Evolutionary conservation across 92 coral and sea anemone species (phyloP), one percentile per base, ranked within the genome.

Genomic region (Ricordea florida): DNA sequence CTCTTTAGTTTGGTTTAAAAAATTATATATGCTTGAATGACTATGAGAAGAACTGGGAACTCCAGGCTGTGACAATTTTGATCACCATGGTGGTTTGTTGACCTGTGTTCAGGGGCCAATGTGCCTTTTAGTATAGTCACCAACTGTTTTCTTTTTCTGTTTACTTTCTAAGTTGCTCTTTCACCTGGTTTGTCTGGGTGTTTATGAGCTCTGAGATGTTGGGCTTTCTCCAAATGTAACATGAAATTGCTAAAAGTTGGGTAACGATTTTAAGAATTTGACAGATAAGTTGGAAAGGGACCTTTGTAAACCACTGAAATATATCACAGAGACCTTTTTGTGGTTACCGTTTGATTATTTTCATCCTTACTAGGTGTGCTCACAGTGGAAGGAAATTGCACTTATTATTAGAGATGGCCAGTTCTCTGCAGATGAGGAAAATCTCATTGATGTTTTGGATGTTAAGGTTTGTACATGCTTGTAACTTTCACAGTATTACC

Each of bases 381-480:
- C 29, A 16, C 58, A 50, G 28, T 50, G 58, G 58, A 24, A 50
- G 28, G 58, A 50, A 6, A 50, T 50, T 50, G 58, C 58, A n/a
- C 28, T 50, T 21, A 50, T 50, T 18, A 50, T 18, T 16, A 50
- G 58, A 50, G 58, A 50, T 18, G 7, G 58, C 28, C 29, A 50
- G 58, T 50, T 50, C 32, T 50, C 58, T 6, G 29, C 0, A 50
- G 58, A 50, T 22, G 1, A 50, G 28, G 30, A 50, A 50, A 30
- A 50, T 50, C 58, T 50, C 28, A 25, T 50, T 50, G 58, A 50
- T 50, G 32, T 50, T 50, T 50, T 50, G 28, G 34, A 50, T 50
- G 58, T 50, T 16, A 22, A 50, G 58, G 58, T 50, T 50, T 50
- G 58, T 50, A 50, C 58, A 50, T 50, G 10, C 56, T 18, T 48